Base-by-base conservation (phyloP, 1,140 invertebrate species). In the Aricia agestis region DNA sequence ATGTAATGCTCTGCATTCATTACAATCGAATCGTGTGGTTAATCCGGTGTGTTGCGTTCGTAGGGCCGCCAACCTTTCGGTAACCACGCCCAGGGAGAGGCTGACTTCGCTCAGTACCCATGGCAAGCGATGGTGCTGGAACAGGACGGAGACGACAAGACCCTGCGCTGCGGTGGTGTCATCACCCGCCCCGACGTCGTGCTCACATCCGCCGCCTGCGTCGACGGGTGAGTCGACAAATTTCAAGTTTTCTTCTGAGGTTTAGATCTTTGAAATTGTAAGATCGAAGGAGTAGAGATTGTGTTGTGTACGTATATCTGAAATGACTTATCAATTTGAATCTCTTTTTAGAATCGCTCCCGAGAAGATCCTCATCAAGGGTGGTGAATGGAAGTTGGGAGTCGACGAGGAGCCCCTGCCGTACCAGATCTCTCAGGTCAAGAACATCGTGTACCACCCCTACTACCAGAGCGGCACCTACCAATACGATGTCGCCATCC, bases 321-420 rank as follows among this genome's bases (percentile, higher is more conserved):
- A 52, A 11, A 52, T 15, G 13, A 52, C 45, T 4, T 52, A 52
- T 13, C 13, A 1, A 42, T 5, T 31, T 68, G n/a, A 5, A 6
- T n/a, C 69, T 13, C 36, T 58, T 80, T 81, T 10, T 82, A 90
- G 88, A 1, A 78, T 94, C 10, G 82, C 92, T 11, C 92, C 95
- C 1, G 91, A 93, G 41, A 95, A 97, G 75, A 86, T 97, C 1
- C 93, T 95, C 0, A 93, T 97, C 66, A 97, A 97, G 82, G 94
- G 95, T 3, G 97, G 97, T 11, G 96, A 96, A 94, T 97, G 96
- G 95, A 96, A 96, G 84, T 91, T 97, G n/a, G 95, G 95, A 45
- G 94, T 95, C 71, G 94, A 95, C 69, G 95, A 96, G 67, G 96
- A 97, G 81, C 96, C 96, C 1, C 85, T 96, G 18, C 95, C 96